These are phyloP conservation scores for Erpornis zantholeuca DNA, from an alignment of 2,113 vertebrate species.

Conservation along the genomic window DNA sequence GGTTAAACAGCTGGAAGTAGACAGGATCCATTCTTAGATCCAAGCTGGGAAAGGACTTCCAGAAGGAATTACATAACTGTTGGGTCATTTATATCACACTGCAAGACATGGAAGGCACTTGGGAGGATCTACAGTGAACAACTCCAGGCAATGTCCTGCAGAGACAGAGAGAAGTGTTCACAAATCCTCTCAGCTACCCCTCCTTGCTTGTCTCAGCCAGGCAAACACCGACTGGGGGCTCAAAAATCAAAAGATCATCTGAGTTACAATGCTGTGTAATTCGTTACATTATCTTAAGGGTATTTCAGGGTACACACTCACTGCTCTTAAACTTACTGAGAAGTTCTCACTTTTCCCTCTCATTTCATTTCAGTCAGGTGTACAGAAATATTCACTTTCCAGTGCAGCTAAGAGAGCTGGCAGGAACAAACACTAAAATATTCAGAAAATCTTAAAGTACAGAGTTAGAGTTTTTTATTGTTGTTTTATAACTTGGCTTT, in stretches of 20 bases:
- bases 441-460: constrained; percentile 36
- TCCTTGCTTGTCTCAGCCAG: neutral
- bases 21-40: neutral
- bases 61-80: neutral
- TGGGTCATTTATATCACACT: neutral
- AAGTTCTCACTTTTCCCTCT: neutral
- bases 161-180: neutral
- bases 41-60: neutral
- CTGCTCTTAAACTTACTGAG: neutral
- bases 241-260: neutral
- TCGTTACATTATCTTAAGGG: neutral
- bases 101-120: neutral
- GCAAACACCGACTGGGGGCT: neutral
- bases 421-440: constrained; percentile 44
- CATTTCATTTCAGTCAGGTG: neutral
- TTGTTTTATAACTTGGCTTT: constrained; percentile 72
- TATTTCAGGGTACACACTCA: neutral
- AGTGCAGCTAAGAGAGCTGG: neutral
- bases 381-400: neutral
- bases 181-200: neutral
- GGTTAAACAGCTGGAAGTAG: neutral
- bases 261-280: neutral
- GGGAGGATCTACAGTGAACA: neutral
- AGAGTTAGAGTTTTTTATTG: constrained; percentile 52
- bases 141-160: neutral